Evolutionary conservation across 2,113 vertebrate genomes (phyloP).

Genomic region (Perca schrenkii): DNA sequence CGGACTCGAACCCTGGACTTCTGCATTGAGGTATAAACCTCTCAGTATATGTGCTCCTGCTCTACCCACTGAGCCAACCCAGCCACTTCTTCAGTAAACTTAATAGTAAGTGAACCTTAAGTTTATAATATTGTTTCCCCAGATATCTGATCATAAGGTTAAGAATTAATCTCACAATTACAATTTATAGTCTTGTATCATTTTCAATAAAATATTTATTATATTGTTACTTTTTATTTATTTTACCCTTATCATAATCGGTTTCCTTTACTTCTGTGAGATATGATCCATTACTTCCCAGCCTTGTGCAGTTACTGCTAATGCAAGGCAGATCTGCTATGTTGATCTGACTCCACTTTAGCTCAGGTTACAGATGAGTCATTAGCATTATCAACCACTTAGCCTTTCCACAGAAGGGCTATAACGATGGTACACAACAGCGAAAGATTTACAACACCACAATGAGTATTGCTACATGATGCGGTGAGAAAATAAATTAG

Average conservation of each 20-base stretch:
- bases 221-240: background rate
- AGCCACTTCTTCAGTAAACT: background rate
- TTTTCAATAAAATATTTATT: background rate
- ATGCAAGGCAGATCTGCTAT: background rate
- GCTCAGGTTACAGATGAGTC: constrained; percentile 12
- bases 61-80: no score
- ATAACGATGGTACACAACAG: constrained; percentile 5
- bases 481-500: constrained; percentile 51
- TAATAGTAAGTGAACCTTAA: background rate
- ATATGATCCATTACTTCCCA: background rate
- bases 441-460: constrained; percentile 17
- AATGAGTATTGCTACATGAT: constrained; percentile 62
- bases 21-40: no score
- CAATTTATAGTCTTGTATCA: background rate
- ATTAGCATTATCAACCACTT: constrained; percentile 7
- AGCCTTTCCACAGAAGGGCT: constrained; percentile 14
- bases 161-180: background rate
- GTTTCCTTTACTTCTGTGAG: background rate
- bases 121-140: background rate
- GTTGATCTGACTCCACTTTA: constrained; percentile 17
- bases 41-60: no score
- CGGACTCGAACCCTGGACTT: no score
- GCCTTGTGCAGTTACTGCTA: constrained; percentile 9
- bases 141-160: background rate
- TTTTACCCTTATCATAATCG: background rate